Evolutionary conservation across 2,113 vertebrate species (phyloP), one percentile per base, ranked within the genome.

Genomic region (Lophura nycthemera): DNA sequence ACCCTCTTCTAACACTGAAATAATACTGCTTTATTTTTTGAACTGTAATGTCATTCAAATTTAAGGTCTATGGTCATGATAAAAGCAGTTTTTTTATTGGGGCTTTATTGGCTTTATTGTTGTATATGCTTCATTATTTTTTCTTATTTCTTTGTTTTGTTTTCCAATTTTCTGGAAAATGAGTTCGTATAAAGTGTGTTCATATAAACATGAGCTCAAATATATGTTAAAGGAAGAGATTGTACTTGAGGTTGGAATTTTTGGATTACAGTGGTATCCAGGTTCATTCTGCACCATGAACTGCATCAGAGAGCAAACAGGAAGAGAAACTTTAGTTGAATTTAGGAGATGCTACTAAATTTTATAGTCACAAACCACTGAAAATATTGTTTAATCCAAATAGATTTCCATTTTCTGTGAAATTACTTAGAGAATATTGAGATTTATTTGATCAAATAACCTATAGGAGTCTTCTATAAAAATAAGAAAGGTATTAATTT

Each of bases 1-100:
- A 36, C 34, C 36, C 54, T 47, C 50, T 89, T 91, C 94, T 81
- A 94, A 91, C 88, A 67, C 50, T 92, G 52, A 79, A 88, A 42
- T 60, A 95, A 87, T 60, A 25, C 11, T 40, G 3, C 65, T 66
- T 88, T 52, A 80, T 66, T 80, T 95, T 92, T 67, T 22, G 17
- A 66, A 38, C n/a, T 42, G 32, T 1, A 0, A 14, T 76, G 10
- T 52, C 15, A 57, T 82, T 90, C 10, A 3, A 22, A 52, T n/a
- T 70, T 90, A 85, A 91, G 29, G 7, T 36, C 30, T 66, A 16
- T 29, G 14, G 6, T 86, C 29, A n/a, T 17, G 8, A 32, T 32
- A 80, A 83, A 81, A 88, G 5, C 10, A 12, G 13, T 11, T 38
- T 25, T 61, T 40, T 54, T 73, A 60, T 60, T 89, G 56, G 3